Base-by-base conservation (phyloP, 2,113 vertebrate genomes). In the Cyrtonyx montezumae region DNA sequence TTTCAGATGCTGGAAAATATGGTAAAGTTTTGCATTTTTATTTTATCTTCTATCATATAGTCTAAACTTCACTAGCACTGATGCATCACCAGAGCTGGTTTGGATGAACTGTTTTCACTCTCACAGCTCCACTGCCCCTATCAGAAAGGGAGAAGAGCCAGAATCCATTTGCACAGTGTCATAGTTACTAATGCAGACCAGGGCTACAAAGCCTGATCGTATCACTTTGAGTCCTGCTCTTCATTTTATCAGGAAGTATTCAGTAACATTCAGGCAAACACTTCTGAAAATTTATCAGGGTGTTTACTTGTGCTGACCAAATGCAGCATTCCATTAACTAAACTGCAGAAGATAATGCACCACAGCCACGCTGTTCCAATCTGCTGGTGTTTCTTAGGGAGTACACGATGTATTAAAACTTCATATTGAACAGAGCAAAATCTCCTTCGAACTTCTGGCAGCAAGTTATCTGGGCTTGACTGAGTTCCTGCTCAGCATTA, bases 241-340 rank as follows among this genome's bases (percentile, higher is more conserved):
- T 84, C 34, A 40, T 34, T 71, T 90, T 81, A 56, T 83, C 32
- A 2, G 75, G 65, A 49, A 74, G 21, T 23, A 34, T 20, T 65
- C 56, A 61, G 34, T 37, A 87, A 76, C 46, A 71, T 46, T 65
- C 21, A 48, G 26, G 34, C 15, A 83, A 88, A 80, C 37, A 14
- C 19, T 77, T 87, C 6, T 23, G 2, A 49, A 91, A 84, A 45
- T 75, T 51, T 90, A 28, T 71, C 66, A 46, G 13, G 9, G 2
- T 92, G 51, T 92, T 95, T 93, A 51, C 61, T 71, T 65, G 22
- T 59, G 37, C 51, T 78, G 84, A 68, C 34, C 28, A 4, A 70
- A 91, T 84, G 21, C 22, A 51, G 34, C 23, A 7, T 79, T 84
- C 79, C 68, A 68, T 84, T 88, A 75, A 37, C 71, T 55, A 36